Evolutionary conservation across 2,888 invertebrate species (phyloP), one percentile per base, ranked within the genome.

Genomic region (Meteorus colon): DNA sequence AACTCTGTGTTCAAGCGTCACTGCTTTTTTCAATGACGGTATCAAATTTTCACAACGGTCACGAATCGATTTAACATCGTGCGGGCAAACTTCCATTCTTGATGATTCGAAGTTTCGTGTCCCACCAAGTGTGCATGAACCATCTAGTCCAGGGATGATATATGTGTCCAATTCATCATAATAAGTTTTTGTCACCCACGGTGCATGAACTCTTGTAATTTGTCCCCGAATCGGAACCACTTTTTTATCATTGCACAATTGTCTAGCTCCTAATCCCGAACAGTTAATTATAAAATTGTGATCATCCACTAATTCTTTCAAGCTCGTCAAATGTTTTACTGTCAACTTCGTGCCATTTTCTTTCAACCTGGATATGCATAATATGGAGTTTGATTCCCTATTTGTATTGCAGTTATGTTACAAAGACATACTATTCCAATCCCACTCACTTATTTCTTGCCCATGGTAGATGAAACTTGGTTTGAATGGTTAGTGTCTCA

Each of bases 161-260:
- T 98, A 98, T 0, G 96, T 95, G 82, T 96, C 96, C 77, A 93
- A 92, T 85, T 97, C 97, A 0, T 94, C 95, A 85, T 96, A 98
- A 86, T 95, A 95, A 73, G 96, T 97, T 10, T 94, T 94, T 90
- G 96, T 97, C 65, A 98, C 91, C 97, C 97, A 98, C 0, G 97
- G 97, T 0, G 97, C 97, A 74, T 65, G 77, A 89, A 93, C 95
- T 91, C 95, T 96, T 65, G 94, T 90, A 6, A 97, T 92, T 91
- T 97, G 97, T 1, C 97, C 97, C 76, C 97, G 92, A 34, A 97
- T 92, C 0, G 97, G 95, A 37, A 95, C 93, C 77, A 97, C 86
- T 83, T 93, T 92, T 79, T 91, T 88, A 87, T 98, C 97, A 41
- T 92, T 90, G 83, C 96, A 96, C 62, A 98, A 90, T 82, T 91